phyloP scores from a whole-genome alignment of 92 coral and sea anemone species.

The Heteractis magnifica region DNA sequence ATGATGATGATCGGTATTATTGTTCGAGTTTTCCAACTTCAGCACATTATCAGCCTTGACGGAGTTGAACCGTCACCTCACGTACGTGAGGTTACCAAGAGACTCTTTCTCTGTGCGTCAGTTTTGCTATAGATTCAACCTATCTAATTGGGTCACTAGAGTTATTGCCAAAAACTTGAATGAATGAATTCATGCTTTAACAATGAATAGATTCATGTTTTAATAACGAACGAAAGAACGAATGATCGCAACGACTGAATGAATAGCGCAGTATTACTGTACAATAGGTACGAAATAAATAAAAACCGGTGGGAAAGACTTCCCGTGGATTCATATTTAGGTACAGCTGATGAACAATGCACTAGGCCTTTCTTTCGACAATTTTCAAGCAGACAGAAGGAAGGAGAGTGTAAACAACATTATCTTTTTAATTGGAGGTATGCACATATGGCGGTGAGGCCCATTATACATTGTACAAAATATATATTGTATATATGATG shows the following conservation, averaged over 20 bases:
- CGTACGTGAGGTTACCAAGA: neutral
- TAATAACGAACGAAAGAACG: no score
- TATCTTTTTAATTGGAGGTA: neutral
- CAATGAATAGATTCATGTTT: neutral
- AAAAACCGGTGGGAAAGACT: no score
- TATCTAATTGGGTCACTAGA: neutral
- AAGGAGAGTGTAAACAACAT: neutral
- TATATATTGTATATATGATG: neutral
- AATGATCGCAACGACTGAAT: no score
- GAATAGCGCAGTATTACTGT: no score
- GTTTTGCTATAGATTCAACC: neutral
- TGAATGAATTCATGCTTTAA: neutral
- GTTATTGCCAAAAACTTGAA: neutral
- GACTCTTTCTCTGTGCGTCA: neutral
- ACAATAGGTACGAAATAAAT: no score
- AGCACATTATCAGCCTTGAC: neutral
- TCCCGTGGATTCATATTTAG: no score
- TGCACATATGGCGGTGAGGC: no score
- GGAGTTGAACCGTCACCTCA: neutral
- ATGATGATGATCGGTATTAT: no score
- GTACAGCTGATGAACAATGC: no score
- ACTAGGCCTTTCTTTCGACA: neutral
- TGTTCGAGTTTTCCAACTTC: neutral
- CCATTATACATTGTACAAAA: neutral
- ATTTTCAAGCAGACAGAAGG: no score